Percentiles rank a stretch among this genome's conserved stretches.
Evolutionary conservation across 2,888 invertebrate species (phyloP).

Genomic region (Rotaria macrura): DNA sequence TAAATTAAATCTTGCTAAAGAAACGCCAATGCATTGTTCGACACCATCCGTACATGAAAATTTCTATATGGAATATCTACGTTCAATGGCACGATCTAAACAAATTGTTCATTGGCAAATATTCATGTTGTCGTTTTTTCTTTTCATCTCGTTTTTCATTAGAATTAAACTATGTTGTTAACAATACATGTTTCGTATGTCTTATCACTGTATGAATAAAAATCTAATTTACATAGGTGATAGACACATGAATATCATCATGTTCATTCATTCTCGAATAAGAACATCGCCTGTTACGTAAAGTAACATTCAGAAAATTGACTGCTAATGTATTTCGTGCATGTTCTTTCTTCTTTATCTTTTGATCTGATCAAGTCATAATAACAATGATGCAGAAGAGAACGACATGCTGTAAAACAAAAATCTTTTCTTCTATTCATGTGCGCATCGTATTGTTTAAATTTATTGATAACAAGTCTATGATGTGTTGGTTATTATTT

Average conservation of each 20-base stretch:
- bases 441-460: neutral
- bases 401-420: neutral
- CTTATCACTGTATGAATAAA: neutral
- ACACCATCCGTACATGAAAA: neutral
- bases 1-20: neutral
- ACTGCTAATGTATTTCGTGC: neutral
- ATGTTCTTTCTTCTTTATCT: too few species aligned
- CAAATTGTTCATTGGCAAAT: neutral
- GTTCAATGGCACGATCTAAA: neutral
- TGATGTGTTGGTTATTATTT: too few species aligned
- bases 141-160: neutral
- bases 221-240: neutral
- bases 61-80: neutral
- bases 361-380: neutral
- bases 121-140: neutral
- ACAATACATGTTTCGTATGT: too few species aligned
- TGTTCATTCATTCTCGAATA: neutral
- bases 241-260: neutral
- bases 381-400: neutral
- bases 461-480: neutral
- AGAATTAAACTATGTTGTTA: neutral
- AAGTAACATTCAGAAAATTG: neutral
- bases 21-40: neutral
- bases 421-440: neutral
- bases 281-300: neutral